Evolutionary conservation across 2,888 invertebrate genomes (phyloP), one percentile per base, ranked within the genome.

Genomic region (Morinoia aosen): DNA sequence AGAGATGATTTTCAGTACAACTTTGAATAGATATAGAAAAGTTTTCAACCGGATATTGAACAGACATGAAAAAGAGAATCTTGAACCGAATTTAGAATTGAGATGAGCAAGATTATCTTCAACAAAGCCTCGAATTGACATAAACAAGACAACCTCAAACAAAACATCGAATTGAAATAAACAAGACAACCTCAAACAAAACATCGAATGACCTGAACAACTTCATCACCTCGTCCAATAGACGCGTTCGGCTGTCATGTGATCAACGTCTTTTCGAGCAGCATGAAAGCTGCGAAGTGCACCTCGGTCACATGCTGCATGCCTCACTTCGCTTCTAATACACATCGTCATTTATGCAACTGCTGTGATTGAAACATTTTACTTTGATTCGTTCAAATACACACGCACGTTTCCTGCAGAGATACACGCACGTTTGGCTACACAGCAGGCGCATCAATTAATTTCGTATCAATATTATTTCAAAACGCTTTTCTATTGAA

Each of bases 401-500:
- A 90, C 2, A 90, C 39, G 40, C 40, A 14, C 90, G 90, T 40
- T 90, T 90, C 90, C 39, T 90, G 90, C 90, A 48, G 48, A 90
- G 90, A 90, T 90, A 90, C 90, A 90, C 39, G 40, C 39, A 39
- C 48, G 90, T 48, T 11, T 33, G 40, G 48, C 8, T 39, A 19
- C 90, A 16, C 88, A 61, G 5, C 8, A 11, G 88, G 39, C 90
- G 25, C 93, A 39, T 57, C 93, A 93, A 93, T 93, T 93, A 93
- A 93, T 56, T 93, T 57, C 93, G 57, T n/a, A 57, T 93, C 56
- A 93, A 93, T 93, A 57, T 57, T 93, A 93, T 57, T 93, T 57
- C 93, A 48, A 93, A 93, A 57, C 93, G 93, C 93, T 93, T 57
- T 93, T 93, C 56, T 93, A 93, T 93, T 93, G 93, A 93, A 93